These are phyloP conservation scores for Acleris emargana DNA, from an alignment of 2,888 invertebrate genomes.

Conservation along the genomic window DNA sequence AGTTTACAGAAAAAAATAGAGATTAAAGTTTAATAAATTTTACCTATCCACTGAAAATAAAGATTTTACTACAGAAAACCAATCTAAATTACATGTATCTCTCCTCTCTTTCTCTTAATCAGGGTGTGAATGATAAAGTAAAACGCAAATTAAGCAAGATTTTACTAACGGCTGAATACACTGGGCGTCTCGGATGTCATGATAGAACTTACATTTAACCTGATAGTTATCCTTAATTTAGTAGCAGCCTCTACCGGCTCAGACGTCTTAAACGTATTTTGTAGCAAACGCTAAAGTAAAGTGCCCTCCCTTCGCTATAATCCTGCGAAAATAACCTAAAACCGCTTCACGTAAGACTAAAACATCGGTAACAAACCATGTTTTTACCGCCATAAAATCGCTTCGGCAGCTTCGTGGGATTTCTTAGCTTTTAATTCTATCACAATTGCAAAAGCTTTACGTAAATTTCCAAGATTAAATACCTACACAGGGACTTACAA, in stretches of 20 bases:
- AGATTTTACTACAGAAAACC: too few relatives aligned
- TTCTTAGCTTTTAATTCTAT: background rate
- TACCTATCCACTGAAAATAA: too few relatives aligned
- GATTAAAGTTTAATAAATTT: too few relatives aligned
- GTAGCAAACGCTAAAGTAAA: background rate
- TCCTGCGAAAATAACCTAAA: background rate
- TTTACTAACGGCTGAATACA: too few relatives aligned
- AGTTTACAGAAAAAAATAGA: too few relatives aligned
- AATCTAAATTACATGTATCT: too few relatives aligned
- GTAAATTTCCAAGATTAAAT: background rate
- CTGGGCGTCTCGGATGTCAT: too few relatives aligned
- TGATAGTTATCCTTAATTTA: background rate
- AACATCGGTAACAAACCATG: constrained; percentile 5
- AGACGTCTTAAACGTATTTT: background rate
- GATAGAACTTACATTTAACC: too few relatives aligned
- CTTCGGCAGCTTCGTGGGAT: constrained; percentile 1
- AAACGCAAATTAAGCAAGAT: too few relatives aligned
- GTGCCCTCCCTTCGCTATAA: background rate
- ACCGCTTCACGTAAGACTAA: background rate
- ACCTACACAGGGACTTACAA: constrained; percentile 1
- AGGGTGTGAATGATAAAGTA: too few relatives aligned
- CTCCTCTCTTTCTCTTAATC: too few relatives aligned
- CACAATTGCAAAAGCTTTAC: background rate
- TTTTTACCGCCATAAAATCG: constrained; percentile 12
- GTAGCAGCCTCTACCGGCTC: background rate